Conservation (phyloP, 2,113 vertebrate genomes). For the Machaerirhynchus nigripectus region DNA sequence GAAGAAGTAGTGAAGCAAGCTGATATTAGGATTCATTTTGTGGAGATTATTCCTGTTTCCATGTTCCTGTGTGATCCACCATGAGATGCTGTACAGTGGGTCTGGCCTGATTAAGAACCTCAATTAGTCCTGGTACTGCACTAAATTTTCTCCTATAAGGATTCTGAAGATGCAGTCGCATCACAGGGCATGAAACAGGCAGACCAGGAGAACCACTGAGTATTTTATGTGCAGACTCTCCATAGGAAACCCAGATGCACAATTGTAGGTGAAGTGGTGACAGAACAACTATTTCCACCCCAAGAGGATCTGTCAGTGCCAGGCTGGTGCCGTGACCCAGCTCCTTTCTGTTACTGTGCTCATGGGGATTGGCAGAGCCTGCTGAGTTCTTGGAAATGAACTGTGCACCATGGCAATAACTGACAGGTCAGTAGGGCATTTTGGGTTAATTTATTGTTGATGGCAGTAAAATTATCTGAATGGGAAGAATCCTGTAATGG, state of each 20-base stretch:
- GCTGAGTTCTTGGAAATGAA: not conserved
- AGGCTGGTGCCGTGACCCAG: not conserved
- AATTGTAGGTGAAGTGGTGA: not conserved
- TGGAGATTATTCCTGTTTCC: not conserved
- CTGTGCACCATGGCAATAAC: not conserved
- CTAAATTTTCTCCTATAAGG: not conserved
- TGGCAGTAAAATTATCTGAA: not conserved
- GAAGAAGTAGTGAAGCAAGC: not conserved
- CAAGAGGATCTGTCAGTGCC: not conserved
- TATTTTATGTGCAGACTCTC: not conserved
- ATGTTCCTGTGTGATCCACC: not conserved
- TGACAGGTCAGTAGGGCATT: not conserved
- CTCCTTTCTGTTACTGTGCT: not conserved
- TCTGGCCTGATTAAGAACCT: not conserved
- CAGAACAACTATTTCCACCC: not conserved
- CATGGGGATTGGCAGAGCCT: not conserved
- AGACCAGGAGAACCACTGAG: not conserved
- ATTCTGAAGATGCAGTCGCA: not conserved
- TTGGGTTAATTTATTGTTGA: not conserved
- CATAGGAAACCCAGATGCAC: not conserved
- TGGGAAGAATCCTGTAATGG: not conserved
- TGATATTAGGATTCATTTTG: not conserved
- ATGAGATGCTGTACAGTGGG: not conserved
- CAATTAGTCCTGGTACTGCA: not conserved
- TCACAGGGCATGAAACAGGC: not conserved